Percentiles rank a stretch among this genome's conserved stretches.
These are phyloP conservation scores for Seriola dumerili DNA, from an alignment of 2,113 vertebrate species.

Conservation along the genomic window DNA sequence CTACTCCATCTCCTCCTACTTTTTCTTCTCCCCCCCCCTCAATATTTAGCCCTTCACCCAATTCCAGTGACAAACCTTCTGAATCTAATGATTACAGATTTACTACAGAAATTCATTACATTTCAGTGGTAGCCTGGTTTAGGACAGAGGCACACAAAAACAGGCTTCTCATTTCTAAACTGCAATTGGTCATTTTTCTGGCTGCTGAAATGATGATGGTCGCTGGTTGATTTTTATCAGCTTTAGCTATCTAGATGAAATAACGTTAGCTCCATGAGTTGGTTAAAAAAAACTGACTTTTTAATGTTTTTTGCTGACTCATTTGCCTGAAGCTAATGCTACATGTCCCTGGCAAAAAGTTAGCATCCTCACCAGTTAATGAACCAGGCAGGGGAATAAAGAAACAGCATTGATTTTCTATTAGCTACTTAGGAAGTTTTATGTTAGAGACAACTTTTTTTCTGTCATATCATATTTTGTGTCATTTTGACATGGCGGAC, in stretches of 20 bases:
- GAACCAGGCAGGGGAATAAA: no score
- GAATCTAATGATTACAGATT: neutral
- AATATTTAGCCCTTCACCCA: slow-evolving; percentile 55
- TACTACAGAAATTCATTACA: neutral
- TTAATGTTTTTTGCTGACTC: no score
- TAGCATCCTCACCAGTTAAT: no score
- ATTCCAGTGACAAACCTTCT: slow-evolving; percentile 5
- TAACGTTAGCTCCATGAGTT: neutral
- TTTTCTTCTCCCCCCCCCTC: neutral
- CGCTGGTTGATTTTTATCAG: neutral
- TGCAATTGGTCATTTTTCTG: neutral
- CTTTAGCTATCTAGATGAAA: neutral
- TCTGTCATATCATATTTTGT: no score
- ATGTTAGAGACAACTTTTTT: no score
- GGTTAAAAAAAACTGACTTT: no score
- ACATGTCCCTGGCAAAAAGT: no score
- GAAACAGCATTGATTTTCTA: no score
- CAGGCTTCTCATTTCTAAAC: neutral
- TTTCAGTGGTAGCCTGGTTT: neutral
- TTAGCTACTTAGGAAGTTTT: no score
- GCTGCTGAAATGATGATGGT: neutral
- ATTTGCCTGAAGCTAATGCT: no score
- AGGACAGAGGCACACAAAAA: no score
- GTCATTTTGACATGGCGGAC: no score
- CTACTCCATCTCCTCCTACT: slow-evolving; percentile 31